Percentiles rank a stretch among this genome's conserved stretches.
phyloP scores from a whole-genome alignment of 2,113 vertebrate species.

The Xerus inauris region DNA sequence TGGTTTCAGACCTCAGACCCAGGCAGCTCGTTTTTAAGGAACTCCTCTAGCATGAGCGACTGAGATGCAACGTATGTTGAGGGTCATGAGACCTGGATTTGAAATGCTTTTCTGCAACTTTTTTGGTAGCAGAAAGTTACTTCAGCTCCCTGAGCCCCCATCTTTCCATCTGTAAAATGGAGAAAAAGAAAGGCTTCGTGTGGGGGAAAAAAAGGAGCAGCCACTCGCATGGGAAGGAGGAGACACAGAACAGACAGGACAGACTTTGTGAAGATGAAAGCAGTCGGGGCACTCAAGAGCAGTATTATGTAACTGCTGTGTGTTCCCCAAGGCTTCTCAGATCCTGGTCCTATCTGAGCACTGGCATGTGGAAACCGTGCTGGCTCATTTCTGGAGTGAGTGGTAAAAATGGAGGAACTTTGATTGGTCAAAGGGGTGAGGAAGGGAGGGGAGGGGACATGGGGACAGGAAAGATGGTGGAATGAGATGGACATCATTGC shows the following conservation, averaged over 20 bases:
- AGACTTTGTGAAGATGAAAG: conserved; percentile 29
- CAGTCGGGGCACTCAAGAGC: neutral
- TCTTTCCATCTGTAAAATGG: conserved; percentile 28
- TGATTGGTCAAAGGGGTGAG: too few species aligned
- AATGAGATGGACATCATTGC: too few species aligned
- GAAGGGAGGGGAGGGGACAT: too few species aligned
- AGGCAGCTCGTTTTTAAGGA: neutral
- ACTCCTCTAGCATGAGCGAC: neutral
- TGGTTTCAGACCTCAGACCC: conserved; percentile 53
- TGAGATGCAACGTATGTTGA: neutral
- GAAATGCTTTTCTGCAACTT: neutral
- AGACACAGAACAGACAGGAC: neutral
- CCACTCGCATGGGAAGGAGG: neutral
- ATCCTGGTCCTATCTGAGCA: neutral
- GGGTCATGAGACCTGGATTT: neutral
- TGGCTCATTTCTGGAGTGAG: neutral
- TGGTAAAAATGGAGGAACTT: too few species aligned
- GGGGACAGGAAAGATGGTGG: too few species aligned
- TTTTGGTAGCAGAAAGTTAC: neutral
- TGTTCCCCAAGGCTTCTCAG: neutral
- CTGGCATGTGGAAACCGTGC: neutral
- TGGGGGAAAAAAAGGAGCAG: neutral
- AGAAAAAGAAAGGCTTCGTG: neutral
- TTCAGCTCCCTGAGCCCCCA: neutral
- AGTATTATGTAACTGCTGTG: neutral